phyloP scores from a whole-genome alignment of 1,140 invertebrate genomes.

The Platyscapa corneri region DNA sequence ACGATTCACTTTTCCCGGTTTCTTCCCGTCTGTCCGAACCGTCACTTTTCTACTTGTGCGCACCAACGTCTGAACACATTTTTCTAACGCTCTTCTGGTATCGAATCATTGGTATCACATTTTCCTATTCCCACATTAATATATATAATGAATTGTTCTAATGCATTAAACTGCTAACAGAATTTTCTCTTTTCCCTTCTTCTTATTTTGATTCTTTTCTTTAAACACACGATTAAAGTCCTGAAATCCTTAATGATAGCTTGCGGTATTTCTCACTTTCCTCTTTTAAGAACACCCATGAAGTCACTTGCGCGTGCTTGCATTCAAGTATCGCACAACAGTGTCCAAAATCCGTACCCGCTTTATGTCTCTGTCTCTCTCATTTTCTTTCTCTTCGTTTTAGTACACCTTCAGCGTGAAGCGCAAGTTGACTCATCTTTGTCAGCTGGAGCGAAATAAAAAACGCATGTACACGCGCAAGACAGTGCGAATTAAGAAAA shows the following conservation, averaged over 20 bases:
- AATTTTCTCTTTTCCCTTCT: background rate
- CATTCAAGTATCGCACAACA: background rate
- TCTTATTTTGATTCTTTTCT: background rate
- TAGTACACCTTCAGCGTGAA: background rate
- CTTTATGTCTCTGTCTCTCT: constrained; percentile 5
- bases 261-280: background rate
- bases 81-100: background rate
- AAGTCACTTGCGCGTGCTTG: background rate
- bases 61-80: background rate
- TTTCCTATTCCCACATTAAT: background rate
- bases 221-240: background rate
- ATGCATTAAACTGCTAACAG: background rate
- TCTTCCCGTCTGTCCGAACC: background rate
- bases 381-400: background rate
- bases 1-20: no score
- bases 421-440: constrained; percentile 7
- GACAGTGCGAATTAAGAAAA: background rate
- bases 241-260: no score
- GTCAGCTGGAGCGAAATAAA: background rate
- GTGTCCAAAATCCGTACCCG: constrained; percentile 4
- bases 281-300: background rate
- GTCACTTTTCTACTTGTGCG: constrained; percentile 7
- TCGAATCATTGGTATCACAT: background rate
- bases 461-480: background rate
- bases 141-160: background rate